These are phyloP conservation scores for Siderastrea siderea DNA, from an alignment of 92 coral and sea anemone species.

Conservation along the genomic window DNA sequence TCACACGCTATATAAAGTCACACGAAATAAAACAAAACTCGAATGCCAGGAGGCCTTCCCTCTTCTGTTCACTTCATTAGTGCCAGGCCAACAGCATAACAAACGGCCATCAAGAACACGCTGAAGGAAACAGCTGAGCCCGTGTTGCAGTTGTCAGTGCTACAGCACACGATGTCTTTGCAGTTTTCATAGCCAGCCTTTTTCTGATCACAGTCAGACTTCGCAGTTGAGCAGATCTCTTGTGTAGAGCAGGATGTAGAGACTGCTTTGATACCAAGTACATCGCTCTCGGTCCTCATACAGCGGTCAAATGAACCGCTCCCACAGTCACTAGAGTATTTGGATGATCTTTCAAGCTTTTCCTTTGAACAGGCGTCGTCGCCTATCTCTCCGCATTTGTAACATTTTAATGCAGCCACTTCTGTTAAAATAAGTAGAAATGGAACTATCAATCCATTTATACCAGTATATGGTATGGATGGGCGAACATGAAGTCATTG, in stretches of 20 bases:
- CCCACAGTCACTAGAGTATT: neutral
- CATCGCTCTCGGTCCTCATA: neutral
- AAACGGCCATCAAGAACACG: neutral
- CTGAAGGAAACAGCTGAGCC: conserved; percentile 10
- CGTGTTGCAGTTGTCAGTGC: neutral
- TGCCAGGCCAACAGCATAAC: neutral
- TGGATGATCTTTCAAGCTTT: neutral
- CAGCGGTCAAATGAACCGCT: neutral
- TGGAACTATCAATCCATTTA: neutral
- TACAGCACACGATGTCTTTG: neutral
- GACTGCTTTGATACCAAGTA: neutral
- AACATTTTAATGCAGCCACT: neutral
- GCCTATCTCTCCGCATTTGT: neutral
- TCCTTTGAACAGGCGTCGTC: neutral
- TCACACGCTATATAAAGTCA: too few relatives aligned
- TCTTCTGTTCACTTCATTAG: neutral
- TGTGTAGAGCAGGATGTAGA: neutral
- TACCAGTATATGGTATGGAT: too few relatives aligned
- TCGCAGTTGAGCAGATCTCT: neutral
- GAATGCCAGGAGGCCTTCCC: neutral
- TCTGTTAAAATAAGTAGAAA: neutral
- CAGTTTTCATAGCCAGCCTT: neutral
- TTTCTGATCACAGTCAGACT: neutral
- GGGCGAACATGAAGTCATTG: too few relatives aligned
- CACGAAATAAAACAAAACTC: too few relatives aligned